phyloP scores from a whole-genome alignment of 2,797 vertebrate genomes.

The Helicolenus hilgendorfi region DNA sequence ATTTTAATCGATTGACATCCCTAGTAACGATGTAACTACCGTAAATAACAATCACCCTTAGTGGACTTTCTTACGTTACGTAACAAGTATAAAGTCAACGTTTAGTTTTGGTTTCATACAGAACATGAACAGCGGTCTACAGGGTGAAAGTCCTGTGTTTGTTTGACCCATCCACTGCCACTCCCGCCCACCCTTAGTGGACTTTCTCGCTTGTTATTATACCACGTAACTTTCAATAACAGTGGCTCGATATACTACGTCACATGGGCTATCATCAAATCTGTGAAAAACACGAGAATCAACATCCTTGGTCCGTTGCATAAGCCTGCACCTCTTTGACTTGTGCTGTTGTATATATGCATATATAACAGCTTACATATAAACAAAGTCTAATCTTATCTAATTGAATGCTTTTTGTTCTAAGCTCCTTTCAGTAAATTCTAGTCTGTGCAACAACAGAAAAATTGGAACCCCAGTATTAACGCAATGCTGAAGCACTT shows the following conservation, averaged over 20 bases:
- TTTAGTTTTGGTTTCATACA: too few relatives aligned
- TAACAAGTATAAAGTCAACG: too few relatives aligned
- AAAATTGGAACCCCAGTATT: background rate
- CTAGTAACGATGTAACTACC: too few relatives aligned
- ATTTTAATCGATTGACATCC: too few relatives aligned
- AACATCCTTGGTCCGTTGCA: background rate
- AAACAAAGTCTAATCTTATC: background rate
- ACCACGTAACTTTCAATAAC: too few relatives aligned
- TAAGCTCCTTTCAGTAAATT: background rate
- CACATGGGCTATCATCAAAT: background rate
- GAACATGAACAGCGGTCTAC: too few relatives aligned
- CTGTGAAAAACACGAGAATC: background rate
- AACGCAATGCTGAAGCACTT: background rate
- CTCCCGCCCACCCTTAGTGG: too few relatives aligned
- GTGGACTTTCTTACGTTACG: too few relatives aligned
- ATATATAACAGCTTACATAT: background rate
- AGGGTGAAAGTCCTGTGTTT: too few relatives aligned
- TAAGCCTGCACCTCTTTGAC: background rate
- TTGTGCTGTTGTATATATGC: background rate
- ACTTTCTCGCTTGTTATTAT: fast-evolving
- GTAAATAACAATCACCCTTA: too few relatives aligned
- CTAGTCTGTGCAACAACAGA: background rate
- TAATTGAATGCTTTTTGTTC: background rate
- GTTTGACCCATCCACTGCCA: too few relatives aligned
- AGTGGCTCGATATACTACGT: fast-evolving